These are phyloP conservation scores for Platycercus adscitus DNA, from an alignment of 2,113 vertebrate species.

Conservation along the genomic window DNA sequence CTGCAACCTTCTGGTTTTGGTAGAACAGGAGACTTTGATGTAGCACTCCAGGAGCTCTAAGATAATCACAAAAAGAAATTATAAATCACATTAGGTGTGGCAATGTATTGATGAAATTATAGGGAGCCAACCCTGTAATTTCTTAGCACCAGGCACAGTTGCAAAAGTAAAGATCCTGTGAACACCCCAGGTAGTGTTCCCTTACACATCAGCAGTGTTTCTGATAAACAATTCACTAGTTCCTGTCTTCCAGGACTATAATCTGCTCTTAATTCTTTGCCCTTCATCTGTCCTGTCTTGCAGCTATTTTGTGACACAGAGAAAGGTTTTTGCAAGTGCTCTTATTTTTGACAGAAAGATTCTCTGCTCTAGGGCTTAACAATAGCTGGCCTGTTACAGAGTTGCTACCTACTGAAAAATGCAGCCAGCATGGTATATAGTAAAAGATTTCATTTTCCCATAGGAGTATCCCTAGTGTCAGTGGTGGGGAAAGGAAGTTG, in stretches of 20 bases:
- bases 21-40: not conserved
- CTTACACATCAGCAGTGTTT: not conserved
- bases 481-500: not conserved
- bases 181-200: not conserved
- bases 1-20: not conserved
- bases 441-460: not conserved
- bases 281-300: constrained; percentile 17
- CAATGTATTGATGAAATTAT: constrained; percentile 42
- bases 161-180: not conserved
- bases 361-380: not conserved
- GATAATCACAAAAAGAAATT: constrained; percentile 17
- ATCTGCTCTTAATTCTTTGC: constrained; percentile 31
- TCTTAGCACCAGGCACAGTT: not conserved
- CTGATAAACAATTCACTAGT: constrained; percentile 7
- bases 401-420: not conserved
- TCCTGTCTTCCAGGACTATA: constrained; percentile 10
- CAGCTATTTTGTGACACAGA: constrained; percentile 1
- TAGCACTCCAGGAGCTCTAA: not conserved
- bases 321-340: not conserved
- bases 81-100: constrained; percentile 32
- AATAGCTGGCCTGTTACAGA: not conserved
- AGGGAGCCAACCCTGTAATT: constrained; percentile 45
- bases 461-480: not conserved
- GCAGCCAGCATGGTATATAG: not conserved
- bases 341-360: not conserved